phyloP scores from a whole-genome alignment of 2,797 vertebrate genomes.

The Halcyon chelicuti region DNA sequence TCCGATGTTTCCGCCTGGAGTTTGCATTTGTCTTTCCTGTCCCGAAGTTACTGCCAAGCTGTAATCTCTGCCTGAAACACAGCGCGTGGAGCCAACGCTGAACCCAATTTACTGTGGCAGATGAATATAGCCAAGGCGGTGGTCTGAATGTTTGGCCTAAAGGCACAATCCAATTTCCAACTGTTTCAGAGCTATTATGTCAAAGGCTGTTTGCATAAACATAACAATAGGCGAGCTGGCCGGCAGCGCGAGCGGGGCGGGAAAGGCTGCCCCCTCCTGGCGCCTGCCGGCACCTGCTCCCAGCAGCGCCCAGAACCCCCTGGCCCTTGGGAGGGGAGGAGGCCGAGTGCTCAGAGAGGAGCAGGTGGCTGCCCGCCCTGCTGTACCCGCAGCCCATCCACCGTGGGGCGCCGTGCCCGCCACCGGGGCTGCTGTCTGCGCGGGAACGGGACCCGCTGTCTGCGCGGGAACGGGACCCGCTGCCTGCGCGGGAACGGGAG shows the following conservation, averaged over 20 bases:
- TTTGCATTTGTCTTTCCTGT: slow-evolving; percentile 76
- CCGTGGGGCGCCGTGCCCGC: background rate
- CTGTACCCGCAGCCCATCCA: background rate
- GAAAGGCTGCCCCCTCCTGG: slow-evolving; percentile 79
- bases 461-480: too few species aligned
- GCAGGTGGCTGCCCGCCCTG: rapidly evolving
- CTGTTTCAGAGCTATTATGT: slow-evolving; percentile 87
- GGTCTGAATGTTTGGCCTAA: slow-evolving; percentile 85
- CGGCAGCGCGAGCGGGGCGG: slow-evolving; percentile 40
- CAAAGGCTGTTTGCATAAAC: slow-evolving; percentile 87
- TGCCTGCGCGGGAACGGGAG: too few species aligned
- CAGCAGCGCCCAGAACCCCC: too few species aligned
- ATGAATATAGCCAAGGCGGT: slow-evolving; percentile 84
- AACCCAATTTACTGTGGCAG: slow-evolving; percentile 84
- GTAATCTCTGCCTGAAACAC: slow-evolving; percentile 74
- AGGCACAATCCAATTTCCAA: slow-evolving; percentile 88
- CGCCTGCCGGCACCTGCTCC: background rate
- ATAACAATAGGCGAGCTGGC: slow-evolving; percentile 73
- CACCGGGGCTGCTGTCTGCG: background rate
- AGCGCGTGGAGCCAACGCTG: slow-evolving; percentile 66
- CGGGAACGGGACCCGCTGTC: too few species aligned
- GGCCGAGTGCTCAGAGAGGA: rapidly evolving
- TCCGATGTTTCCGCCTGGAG: slow-evolving; percentile 68
- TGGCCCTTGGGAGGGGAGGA: rapidly evolving
- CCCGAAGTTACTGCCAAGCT: slow-evolving; percentile 75